Percentiles rank a stretch among this genome's conserved stretches.
These are phyloP conservation scores for Himalopsyche phryganea DNA, from an alignment of 1,140 invertebrate species.

Conservation along the genomic window DNA sequence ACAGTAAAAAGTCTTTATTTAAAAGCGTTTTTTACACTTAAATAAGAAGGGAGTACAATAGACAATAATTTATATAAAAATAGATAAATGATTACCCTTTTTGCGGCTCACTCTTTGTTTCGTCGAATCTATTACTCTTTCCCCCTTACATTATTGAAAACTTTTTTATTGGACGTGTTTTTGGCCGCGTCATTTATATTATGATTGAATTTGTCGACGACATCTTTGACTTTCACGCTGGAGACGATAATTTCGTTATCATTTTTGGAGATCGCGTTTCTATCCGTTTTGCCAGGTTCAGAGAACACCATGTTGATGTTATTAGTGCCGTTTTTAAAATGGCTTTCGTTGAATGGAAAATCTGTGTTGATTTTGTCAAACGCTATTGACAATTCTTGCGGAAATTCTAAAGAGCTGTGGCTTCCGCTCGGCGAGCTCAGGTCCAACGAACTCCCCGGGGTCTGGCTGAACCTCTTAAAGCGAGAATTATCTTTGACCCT, in stretches of 20 bases:
- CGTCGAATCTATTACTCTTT: conserved; percentile 18
- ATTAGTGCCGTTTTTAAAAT: conserved; percentile 27
- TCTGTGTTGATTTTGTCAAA: conserved; percentile 13
- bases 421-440: conserved; percentile 30
- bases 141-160: conserved; percentile 15
- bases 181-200: conserved; percentile 32
- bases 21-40: no score
- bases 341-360: conserved; percentile 3
- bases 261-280: neutral
- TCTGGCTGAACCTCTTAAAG: conserved; percentile 25
- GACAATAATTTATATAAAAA: no score
- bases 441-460: conserved; percentile 27
- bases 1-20: no score
- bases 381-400: conserved; percentile 14
- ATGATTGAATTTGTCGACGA: conserved; percentile 49
- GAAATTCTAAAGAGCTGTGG: conserved; percentile 29
- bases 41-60: no score
- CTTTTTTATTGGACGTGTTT: conserved; percentile 12
- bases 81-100: no score
- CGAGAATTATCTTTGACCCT: conserved; percentile 15
- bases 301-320: conserved; percentile 2
- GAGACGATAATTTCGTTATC: conserved; percentile 44
- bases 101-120: no score
- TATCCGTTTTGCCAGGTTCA: conserved; percentile 1
- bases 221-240: conserved; percentile 50